Evolutionary conservation across 2,113 vertebrate species (phyloP), one percentile per base, ranked within the genome.

Genomic region (Scomber scombrus): DNA sequence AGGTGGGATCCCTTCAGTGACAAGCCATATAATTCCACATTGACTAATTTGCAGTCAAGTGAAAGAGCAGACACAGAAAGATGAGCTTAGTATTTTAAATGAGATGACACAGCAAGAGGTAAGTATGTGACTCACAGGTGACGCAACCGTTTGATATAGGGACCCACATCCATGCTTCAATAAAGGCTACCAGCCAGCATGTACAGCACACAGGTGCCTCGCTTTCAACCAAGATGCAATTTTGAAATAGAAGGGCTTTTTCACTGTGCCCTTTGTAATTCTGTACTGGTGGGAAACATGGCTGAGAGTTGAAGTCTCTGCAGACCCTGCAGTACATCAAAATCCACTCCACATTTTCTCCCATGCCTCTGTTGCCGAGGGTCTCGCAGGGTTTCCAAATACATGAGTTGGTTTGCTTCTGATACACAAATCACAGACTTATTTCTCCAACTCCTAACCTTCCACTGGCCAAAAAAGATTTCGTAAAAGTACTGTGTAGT

Each of bases 251-350:
- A 2, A 9, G 15, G 14, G 12, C 3, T 62, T 70, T 62, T 16
- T 23, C 50, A 12, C 16, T 40, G 26, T 19, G 26, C 18, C 23
- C 43, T 70, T 45, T 15, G n/a, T 19, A 51, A 13, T 34, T 61
- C 45, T 23, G 19, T 21, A 19, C 26, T 29, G 15, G 31, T 19
- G 21, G 46, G 45, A 73, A 26, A 51, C 18, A 23, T 4, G 50
- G 43, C 77, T 29, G 72, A 50, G 16, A 11, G 11, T 5, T 16
- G 50, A 52, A 14, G 52, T 70, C 70, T 45, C 74, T 50, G 60
- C 64, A 71, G 79, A 71, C 13, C 0, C 29, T 40, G 23, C 26
- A 78, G 21, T 70, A 71, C 64, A 85, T 85, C 23, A 14, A 64
- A 76, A 78, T 52, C 63, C 67, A 77, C 68, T 81, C 52, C 63